Percentiles rank a stretch among this genome's conserved stretches.
phyloP scores from a whole-genome alignment of 2,797 vertebrate species.

The Erethizon dorsatum region DNA sequence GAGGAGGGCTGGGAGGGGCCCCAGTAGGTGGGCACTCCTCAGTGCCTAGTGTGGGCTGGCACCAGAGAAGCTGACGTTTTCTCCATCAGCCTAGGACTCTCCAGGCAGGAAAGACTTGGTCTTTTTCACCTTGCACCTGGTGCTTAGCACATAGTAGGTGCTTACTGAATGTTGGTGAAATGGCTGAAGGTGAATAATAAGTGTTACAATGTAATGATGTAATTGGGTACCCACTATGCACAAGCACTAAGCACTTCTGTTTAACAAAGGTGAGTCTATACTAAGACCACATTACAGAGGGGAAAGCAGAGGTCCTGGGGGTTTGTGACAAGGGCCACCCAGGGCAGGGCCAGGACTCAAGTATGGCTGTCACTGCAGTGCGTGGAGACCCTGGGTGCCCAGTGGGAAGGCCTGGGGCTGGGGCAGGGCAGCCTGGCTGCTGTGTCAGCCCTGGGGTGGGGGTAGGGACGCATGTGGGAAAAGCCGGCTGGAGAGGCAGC shows the following conservation, averaged over 20 bases:
- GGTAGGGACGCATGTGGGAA: not conserved
- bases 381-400: not conserved
- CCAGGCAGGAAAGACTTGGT: not conserved
- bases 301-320: not conserved
- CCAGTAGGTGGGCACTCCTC: not conserved
- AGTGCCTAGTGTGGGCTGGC: not conserved
- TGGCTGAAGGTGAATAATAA: not conserved
- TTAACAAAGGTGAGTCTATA: not conserved
- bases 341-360: not conserved
- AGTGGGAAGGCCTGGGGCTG: not conserved
- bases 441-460: not conserved
- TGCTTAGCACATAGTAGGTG: not conserved
- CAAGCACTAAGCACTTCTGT: not conserved
- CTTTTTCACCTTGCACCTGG: not conserved
- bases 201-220: not conserved
- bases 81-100: not conserved
- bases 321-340: not conserved
- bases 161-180: not conserved
- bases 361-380: not conserved
- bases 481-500: accelerated
- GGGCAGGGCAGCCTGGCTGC: not conserved
- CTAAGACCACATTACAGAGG: not conserved
- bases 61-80: not conserved
- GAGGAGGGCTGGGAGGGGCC: too few species aligned
- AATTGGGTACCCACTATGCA: not conserved